phyloP scores from a whole-genome alignment of 2,888 invertebrate species.

The Baronia brevicornis region DNA sequence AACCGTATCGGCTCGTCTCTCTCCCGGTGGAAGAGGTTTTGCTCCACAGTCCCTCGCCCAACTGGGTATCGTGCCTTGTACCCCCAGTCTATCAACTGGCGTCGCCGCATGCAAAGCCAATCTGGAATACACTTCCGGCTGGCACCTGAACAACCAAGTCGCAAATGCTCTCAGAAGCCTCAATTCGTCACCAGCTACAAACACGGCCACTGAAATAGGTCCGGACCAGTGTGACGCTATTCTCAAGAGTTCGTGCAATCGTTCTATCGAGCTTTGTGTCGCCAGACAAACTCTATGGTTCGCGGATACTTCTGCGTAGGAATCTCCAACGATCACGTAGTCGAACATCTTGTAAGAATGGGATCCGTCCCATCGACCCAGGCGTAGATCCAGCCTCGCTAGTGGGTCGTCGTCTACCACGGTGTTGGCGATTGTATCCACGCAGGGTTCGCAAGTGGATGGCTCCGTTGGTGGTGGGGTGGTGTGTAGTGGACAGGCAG shows the following conservation, averaged over 20 bases:
- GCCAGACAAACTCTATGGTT: constrained; percentile 82
- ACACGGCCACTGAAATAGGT: constrained; percentile 89
- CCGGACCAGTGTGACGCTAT: constrained; percentile 90
- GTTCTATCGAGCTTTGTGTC: constrained; percentile 90
- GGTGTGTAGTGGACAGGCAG: constrained; percentile 37
- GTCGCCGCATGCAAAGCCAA: constrained; percentile 85
- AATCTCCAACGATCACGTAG: constrained; percentile 80
- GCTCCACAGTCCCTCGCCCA: constrained; percentile 79
- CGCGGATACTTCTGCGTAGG: constrained; percentile 77
- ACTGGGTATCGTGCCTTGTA: constrained; percentile 78
- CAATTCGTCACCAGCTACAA: constrained; percentile 86
- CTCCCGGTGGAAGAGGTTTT: constrained; percentile 79
- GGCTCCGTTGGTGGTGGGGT: constrained; percentile 35
- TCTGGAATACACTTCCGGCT: constrained; percentile 81
- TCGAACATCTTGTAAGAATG: constrained; percentile 83
- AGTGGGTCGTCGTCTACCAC: constrained; percentile 64
- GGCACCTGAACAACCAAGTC: constrained; percentile 84
- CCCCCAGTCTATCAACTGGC: constrained; percentile 77
- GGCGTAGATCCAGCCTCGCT: constrained; percentile 76
- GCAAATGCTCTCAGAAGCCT: constrained; percentile 83
- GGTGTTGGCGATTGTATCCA: constrained; percentile 39
- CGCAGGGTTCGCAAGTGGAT: constrained; percentile 54
- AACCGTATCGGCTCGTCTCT: constrained; percentile 77
- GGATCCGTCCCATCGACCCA: constrained; percentile 85
- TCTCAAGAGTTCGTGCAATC: constrained; percentile 84